Evolutionary conservation across 2,888 invertebrate species (phyloP), one percentile per base, ranked within the genome.

Genomic region (Tipula confusa): DNA sequence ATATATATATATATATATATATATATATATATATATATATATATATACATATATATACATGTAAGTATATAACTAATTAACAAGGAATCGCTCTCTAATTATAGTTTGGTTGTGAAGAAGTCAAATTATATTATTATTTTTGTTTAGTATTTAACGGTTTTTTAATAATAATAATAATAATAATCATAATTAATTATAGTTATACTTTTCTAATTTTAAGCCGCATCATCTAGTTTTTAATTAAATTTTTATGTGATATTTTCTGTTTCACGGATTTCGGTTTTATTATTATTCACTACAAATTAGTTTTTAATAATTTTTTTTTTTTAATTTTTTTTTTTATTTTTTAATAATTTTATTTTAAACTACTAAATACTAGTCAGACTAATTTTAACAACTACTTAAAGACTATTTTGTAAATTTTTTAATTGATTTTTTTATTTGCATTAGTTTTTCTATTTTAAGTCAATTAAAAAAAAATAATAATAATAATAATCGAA

Each of bases 321-420:
- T 29, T 80, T 80, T 29, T 80, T 80, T 80, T 80, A 7, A 15
- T 80, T 80, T 80, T 29, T 80, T 80, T 80, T 6, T 29, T 29
- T 80, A n/a, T n/a, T n/a, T n/a, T n/a, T n/a, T n/a, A n/a, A n/a
- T n/a, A n/a, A n/a, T 80, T 80, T 29, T 79, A 79, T 15, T 80
- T 80, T 80, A 29, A 80, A 80, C 80, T 80, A 80, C 80, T 80
- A 80, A 31, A 80, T 80, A 80, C 80, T 80, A 80, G 80, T 80
- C 80, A 80, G 80, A 80, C 80, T 80, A 80, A 80, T 80, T 29
- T 80, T 80, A 80, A 80, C 31, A 29, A 80, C 80, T 80, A 80
- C 80, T 80, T 80, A 80, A 80, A 80, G 29, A 80, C 80, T 80
- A 80, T 80, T 80, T 80, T 80, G 80, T 80, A 80, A 29, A 80